phyloP scores from a whole-genome alignment of 2,113 vertebrate species.

The Mirza zaza region DNA sequence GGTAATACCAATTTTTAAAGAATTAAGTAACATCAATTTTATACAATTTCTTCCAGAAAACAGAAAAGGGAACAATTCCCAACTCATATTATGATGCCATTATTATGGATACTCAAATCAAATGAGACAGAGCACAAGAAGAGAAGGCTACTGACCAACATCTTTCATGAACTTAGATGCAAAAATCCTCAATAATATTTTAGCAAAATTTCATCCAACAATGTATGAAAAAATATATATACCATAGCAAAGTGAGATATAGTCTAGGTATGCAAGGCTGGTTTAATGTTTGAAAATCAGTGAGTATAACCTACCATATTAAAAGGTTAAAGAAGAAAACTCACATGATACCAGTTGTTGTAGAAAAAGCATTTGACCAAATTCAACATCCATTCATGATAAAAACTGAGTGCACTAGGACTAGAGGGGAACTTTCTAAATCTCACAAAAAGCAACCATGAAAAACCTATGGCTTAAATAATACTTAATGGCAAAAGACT shows the following conservation, averaged over 20 bases:
- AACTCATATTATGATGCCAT: not conserved
- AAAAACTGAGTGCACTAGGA: not conserved
- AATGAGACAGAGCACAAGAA: not conserved
- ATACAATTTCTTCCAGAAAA: constrained; percentile 6
- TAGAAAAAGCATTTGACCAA: not conserved
- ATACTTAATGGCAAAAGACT: not conserved
- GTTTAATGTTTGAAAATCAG: not conserved
- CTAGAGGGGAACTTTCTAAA: not conserved
- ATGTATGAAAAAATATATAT: not conserved
- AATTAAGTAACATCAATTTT: constrained; percentile 3
- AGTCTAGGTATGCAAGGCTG: not conserved
- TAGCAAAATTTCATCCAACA: not conserved
- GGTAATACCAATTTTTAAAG: not conserved
- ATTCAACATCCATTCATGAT: not conserved
- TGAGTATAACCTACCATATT: not conserved
- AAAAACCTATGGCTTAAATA: not conserved
- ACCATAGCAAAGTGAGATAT: not conserved
- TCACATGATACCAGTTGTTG: not conserved
- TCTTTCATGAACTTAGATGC: not conserved
- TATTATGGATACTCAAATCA: not conserved
- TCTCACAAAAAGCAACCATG: not conserved
- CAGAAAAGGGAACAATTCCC: not conserved
- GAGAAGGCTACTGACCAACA: not conserved
- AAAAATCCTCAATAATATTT: not conserved
- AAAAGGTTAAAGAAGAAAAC: not conserved